These are phyloP conservation scores for Chaitophorus viminalis DNA, from an alignment of 2,888 invertebrate species.

Conservation along the genomic window DNA sequence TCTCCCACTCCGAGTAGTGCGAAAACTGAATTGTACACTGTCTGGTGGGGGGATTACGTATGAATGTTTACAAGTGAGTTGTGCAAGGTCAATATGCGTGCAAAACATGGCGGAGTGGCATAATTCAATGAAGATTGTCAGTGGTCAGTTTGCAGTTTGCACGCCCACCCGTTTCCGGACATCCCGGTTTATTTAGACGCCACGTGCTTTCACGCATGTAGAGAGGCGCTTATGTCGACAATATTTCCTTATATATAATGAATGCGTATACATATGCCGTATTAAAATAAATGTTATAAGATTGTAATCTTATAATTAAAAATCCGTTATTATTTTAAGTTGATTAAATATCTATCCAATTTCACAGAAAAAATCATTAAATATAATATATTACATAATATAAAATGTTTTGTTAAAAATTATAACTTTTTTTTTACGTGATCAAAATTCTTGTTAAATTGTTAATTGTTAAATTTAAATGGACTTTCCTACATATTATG, in stretches of 20 bases:
- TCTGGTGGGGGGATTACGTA: constrained; percentile 40
- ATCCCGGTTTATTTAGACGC: constrained; percentile 18
- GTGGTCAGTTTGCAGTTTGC: constrained; percentile 56
- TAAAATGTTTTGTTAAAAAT: neutral
- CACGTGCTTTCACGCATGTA: constrained; percentile 37
- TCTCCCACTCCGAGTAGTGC: constrained; percentile 45
- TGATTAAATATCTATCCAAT: too few relatives aligned
- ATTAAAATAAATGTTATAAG: too few relatives aligned
- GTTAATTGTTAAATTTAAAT: neutral
- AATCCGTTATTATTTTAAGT: too few relatives aligned
- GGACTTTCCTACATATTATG: neutral
- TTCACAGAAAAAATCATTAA: too few relatives aligned
- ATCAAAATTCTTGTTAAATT: neutral
- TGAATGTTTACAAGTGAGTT: constrained; percentile 11
- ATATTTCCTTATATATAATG: neutral
- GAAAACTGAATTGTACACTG: constrained; percentile 24
- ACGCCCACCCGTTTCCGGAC: constrained; percentile 56
- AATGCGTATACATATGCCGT: neutral
- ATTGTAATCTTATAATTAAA: too few relatives aligned
- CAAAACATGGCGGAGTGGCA: constrained; percentile 53
- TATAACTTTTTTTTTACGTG: neutral
- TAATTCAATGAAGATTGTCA: constrained; percentile 39
- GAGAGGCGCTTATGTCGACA: neutral
- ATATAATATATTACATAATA: neutral
- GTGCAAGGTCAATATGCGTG: constrained; percentile 52